Base-by-base conservation (phyloP, 2,113 vertebrate genomes). In the Coptodon bakossiorum region DNA sequence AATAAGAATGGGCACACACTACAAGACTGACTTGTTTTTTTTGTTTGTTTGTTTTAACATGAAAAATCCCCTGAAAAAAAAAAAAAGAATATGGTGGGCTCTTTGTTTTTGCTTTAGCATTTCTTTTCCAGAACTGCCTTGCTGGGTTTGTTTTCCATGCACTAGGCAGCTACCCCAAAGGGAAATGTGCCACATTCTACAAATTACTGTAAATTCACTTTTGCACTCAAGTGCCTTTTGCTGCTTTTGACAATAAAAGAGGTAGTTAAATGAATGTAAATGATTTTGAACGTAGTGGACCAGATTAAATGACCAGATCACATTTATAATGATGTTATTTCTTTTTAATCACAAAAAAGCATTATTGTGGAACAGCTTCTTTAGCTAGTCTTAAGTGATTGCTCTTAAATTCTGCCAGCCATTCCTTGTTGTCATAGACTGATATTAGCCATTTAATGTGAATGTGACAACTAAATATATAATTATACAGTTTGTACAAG, bases 151-250 rank as follows among this genome's bases (percentile, higher is more conserved):
- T 76, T 59, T 78, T 13, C 52, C 48, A 52, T 66, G 5, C 12
- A 34, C n/a, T 13, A 63, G 8, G 7, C 29, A 6, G 14, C 12
- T 52, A 31, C 27, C 19, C 6, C 24, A 85, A 93, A 91, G 89
- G 90, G 81, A 95, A 91, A 61, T 53, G 76, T 87, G 73, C 78
- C 78, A 59, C 43, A n/a, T 53, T 56, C 11, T 19, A 43, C 52
- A 80, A 50, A 29, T 73, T 1, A 71, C 38, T 79, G 40, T 54
- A 84, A 80, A 56, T 52, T 40, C 11, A 48, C n/a, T 81, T 57
- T 63, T 61, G 14, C 40, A 81, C 45, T 83, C 5, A 81, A 80
- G 92, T 93, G 92, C 93, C 90, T 91, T 78, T 83, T 66, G 34
- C 80, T 87, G 86, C 81, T 81, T 82, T 80, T 17, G 9, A 38